Percentiles rank a stretch among this genome's conserved stretches.
Evolutionary conservation across 2,888 invertebrate genomes (phyloP).

Genomic region (Xestia c-nigrum): DNA sequence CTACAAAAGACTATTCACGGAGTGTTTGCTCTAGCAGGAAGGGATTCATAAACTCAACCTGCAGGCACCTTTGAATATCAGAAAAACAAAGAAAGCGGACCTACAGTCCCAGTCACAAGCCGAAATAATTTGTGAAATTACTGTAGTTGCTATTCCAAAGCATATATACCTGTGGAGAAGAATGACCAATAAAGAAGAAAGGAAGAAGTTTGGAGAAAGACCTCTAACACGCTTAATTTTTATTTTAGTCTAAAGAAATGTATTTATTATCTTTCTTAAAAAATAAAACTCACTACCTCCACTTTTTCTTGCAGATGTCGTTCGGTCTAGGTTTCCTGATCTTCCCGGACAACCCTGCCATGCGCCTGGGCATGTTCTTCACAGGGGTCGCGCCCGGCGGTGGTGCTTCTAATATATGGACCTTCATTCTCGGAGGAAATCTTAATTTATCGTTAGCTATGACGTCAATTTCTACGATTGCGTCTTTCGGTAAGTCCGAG

Average conservation of each 20-base stretch:
- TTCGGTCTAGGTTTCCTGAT: constrained; percentile 93
- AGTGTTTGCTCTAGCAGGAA: background rate
- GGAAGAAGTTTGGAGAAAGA: background rate
- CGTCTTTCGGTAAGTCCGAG: constrained; percentile 93
- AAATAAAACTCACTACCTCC: background rate
- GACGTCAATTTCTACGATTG: constrained; percentile 97
- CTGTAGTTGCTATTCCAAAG: too few species aligned
- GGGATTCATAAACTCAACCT: background rate
- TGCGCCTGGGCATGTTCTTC: constrained; percentile 97
- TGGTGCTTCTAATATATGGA: constrained; percentile 99
- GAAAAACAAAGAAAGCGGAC: too few species aligned
- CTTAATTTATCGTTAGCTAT: constrained; percentile 98
- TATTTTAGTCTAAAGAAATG: background rate
- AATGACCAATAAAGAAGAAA: too few species aligned
- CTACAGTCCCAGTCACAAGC: too few species aligned
- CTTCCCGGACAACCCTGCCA: constrained; percentile 90
- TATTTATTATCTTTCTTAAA: background rate
- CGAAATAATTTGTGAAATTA: too few species aligned
- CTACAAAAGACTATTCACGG: background rate
- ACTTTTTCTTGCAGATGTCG: constrained; percentile 90
- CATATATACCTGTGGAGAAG: too few species aligned
- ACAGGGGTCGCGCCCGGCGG: constrained; percentile 98
- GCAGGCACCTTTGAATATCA: too few species aligned
- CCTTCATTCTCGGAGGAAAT: constrained; percentile 97
- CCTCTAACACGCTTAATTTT: background rate